Base-by-base conservation (phyloP, 2,113 vertebrate species). In the Brachypteracias leptosomus region DNA sequence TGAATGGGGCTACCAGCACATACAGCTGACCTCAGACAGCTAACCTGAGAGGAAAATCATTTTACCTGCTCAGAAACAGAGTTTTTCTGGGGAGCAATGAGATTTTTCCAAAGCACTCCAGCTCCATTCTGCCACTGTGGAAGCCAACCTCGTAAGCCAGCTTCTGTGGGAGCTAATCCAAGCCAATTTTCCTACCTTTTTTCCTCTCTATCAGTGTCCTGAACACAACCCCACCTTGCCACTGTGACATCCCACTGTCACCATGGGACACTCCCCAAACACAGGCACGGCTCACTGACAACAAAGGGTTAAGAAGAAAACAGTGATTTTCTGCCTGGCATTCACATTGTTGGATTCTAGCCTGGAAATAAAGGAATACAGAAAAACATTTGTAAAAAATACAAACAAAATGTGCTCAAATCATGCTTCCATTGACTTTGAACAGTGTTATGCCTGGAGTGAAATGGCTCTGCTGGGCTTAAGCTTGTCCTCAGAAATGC, bases 331-430 rank as follows among this genome's bases (percentile, higher is more conserved):
- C 59, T 91, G 66, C 19, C 42, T 70, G 68, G 92, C 63, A 74
- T 86, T 95, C 13, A 0, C 29, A 36, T 40, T 57, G 72, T 22
- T 96, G 91, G 96, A 94, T 66, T 81, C 55, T 24, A 93, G 95
- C 92, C 90, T 92, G 68, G 72, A 93, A 95, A 93, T 88, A 88
- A 86, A 93, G 68, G 79, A 93, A 86, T 81, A 81, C 20, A 96
- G 90, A 90, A 90, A 90, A 96, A n/a, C 79, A 88, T 88, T 96
- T 96, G 93, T 93, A 88, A 96, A 97, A n/a, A 95, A 88, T 74
- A 88, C 31, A 88, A 96, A 52, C 42, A 80, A 5, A 31, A 86
- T 55, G 79, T 74, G 88, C 81, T 95, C 85, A 92, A 95, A 96
- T 84, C 95, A 92, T 80, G 93, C 90, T 93, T 94, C 79, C 68